Conservation (phyloP, 1,140 invertebrate genomes). For the Conopomorpha cramerella region DNA sequence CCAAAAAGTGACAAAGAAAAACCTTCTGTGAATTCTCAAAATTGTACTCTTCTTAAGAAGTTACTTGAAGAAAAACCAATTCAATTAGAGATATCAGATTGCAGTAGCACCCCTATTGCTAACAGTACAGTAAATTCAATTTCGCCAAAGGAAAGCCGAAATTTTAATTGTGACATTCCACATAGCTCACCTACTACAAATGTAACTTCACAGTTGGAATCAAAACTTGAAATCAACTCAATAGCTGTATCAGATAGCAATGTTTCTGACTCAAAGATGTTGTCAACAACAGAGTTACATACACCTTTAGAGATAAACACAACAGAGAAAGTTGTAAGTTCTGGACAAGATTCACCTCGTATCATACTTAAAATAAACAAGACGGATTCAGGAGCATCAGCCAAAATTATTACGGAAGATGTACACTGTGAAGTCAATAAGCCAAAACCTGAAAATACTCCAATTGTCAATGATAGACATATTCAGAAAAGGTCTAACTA, state of each 20-base stretch:
- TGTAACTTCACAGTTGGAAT: no score
- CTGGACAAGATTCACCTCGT: conserved; percentile 55
- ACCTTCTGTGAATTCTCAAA: conserved; percentile 7
- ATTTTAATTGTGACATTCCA: no score
- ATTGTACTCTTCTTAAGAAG: conserved; percentile 45
- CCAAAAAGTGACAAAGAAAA: conserved; percentile 7
- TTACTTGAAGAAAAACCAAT: conserved; percentile 35
- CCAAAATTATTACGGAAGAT: conserved; percentile 50
- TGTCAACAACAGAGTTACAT: conserved; percentile 37
- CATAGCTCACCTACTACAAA: neutral
- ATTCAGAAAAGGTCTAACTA: conserved; percentile 24
- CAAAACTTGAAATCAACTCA: no score
- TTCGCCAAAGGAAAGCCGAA: no score
- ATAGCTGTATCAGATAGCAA: no score
- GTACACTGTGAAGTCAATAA: no score
- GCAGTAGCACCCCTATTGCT: no score
- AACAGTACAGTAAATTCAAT: no score
- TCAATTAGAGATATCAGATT: conserved; percentile 14
- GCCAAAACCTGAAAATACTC: conserved; percentile 17
- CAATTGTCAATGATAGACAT: conserved; percentile 22
- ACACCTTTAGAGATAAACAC: conserved; percentile 54
- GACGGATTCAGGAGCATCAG: conserved; percentile 51
- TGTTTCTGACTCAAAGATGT: no score
- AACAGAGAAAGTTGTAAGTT: conserved; percentile 35
- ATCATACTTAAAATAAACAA: conserved; percentile 61